Percentiles rank a stretch among this genome's conserved stretches.
Conservation (phyloP, 2,888 invertebrate species). For the Lucinisca nassula region DNA sequence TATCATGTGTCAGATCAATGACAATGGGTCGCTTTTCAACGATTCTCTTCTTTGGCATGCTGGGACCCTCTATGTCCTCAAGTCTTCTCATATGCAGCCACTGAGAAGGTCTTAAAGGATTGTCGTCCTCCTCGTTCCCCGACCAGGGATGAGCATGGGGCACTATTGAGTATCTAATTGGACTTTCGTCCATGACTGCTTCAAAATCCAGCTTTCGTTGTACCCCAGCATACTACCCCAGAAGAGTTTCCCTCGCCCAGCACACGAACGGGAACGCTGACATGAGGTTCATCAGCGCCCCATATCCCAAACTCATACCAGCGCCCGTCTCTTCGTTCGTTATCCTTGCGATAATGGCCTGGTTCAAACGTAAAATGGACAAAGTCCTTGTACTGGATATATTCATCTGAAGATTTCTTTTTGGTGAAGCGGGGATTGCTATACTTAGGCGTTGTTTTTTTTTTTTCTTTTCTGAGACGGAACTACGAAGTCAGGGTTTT, state of each 20-base stretch:
- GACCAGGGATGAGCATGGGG: not conserved
- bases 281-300: not conserved
- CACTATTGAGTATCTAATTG: not conserved
- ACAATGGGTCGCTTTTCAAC: no score
- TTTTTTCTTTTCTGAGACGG: no score
- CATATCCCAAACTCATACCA: not conserved
- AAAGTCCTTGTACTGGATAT: not conserved
- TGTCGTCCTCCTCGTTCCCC: not conserved
- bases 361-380: not conserved
- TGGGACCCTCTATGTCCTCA: not conserved
- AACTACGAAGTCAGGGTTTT: no score
- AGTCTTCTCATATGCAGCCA: not conserved
- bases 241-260: not conserved
- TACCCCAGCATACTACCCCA: not conserved
- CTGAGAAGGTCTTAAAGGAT: no score
- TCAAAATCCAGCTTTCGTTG: not conserved
- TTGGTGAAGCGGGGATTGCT: no score
- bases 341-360: not conserved
- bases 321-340: no score
- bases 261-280: not conserved
- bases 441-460: no score
- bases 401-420: not conserved
- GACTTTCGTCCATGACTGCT: not conserved
- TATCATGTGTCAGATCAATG: no score
- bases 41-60: not conserved